These are phyloP conservation scores for Lates japonicus DNA, from an alignment of 2,797 vertebrate genomes.

Conservation along the genomic window DNA sequence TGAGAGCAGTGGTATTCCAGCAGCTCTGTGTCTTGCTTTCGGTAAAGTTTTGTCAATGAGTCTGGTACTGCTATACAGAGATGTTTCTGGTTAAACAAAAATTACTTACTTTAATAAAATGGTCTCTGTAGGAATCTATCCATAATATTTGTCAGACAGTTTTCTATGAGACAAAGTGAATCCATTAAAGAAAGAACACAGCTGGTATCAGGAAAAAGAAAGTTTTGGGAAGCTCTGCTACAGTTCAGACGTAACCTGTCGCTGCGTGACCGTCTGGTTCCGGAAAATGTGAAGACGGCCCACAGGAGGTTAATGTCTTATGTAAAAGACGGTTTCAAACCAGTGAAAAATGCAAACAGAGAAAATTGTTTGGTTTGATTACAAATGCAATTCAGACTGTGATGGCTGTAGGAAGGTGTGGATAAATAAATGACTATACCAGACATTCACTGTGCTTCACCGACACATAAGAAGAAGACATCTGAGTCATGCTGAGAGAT, in stretches of 20 bases:
- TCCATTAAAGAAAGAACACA: background rate
- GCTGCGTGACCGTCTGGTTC: conserved; percentile 22
- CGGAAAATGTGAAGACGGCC: background rate
- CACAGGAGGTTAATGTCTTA: conserved; percentile 21
- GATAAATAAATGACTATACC: conserved; percentile 44
- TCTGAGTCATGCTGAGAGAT: conserved; percentile 31
- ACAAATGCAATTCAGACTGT: background rate
- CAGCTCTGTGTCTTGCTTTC: too few relatives aligned
- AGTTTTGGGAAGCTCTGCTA: background rate
- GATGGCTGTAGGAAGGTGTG: conserved; percentile 32
- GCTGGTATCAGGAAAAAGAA: background rate
- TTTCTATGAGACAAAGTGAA: background rate
- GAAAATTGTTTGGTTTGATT: conserved; percentile 18
- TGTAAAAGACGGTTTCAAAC: background rate
- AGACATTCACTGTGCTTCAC: background rate
- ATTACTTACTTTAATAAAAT: too few relatives aligned
- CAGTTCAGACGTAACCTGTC: background rate
- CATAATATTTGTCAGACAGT: background rate
- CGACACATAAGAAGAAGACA: background rate
- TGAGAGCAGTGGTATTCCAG: too few relatives aligned
- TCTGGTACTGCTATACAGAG: too few relatives aligned
- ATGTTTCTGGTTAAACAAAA: too few relatives aligned
- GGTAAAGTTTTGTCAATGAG: too few relatives aligned
- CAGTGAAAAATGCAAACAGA: conserved; percentile 41
- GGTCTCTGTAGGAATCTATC: too few relatives aligned